Evolutionary conservation across 2,113 vertebrate species (phyloP).

Genomic region (Antigone vipio): DNA sequence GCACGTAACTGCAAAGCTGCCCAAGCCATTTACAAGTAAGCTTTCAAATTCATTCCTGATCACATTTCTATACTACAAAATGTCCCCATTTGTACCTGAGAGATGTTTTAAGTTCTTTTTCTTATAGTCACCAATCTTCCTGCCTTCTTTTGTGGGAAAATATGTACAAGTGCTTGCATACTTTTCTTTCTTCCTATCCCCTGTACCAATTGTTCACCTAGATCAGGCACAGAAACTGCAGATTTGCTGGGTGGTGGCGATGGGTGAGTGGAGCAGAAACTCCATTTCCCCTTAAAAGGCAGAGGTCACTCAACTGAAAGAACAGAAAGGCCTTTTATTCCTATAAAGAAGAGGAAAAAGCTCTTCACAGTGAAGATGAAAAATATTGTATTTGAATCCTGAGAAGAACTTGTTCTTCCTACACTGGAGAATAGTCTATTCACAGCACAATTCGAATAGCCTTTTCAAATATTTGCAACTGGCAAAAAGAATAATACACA

Average conservation of each 20-base stretch:
- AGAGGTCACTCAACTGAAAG: slow-evolving; percentile 9
- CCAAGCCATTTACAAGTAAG: not conserved
- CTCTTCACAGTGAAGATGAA: slow-evolving; percentile 53
- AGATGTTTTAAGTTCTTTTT: not conserved
- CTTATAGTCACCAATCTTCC: not conserved
- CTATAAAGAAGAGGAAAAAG: slow-evolving; percentile 35
- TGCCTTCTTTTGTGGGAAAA: not conserved
- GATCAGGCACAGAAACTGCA: not conserved
- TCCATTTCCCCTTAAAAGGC: slow-evolving; percentile 16
- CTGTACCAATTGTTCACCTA: slow-evolving; percentile 28
- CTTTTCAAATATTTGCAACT: not conserved
- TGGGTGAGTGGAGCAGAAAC: slow-evolving; percentile 64
- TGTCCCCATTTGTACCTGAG: not conserved
- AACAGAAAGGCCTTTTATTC: slow-evolving; percentile 55
- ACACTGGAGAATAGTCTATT: not conserved
- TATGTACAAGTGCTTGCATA: accelerated
- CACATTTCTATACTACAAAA: not conserved
- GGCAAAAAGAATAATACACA: not conserved
- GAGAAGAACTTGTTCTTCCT: slow-evolving; percentile 34
- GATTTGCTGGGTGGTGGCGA: slow-evolving; percentile 48
- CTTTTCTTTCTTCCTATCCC: not conserved
- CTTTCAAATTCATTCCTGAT: not conserved
- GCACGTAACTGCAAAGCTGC: not conserved
- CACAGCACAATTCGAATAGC: not conserved
- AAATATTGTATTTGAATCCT: slow-evolving; percentile 55